These are phyloP conservation scores for Stegodyphus dumicola DNA, from an alignment of 1,140 invertebrate species.

Conservation along the genomic window DNA sequence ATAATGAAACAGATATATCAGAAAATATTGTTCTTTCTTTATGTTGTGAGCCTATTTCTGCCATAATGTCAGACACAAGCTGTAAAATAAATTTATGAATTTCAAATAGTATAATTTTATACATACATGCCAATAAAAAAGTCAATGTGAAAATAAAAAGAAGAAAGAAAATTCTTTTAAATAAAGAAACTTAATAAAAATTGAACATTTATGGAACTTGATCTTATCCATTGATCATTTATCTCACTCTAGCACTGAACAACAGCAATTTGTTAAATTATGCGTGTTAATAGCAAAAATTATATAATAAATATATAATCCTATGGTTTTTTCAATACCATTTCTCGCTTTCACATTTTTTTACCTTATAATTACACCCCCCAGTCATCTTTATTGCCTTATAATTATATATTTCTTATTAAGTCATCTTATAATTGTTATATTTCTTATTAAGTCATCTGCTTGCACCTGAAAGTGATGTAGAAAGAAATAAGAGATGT, in stretches of 20 bases:
- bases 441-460: too few species aligned
- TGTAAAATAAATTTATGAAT: conserved; percentile 24
- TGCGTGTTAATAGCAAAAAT: too few species aligned
- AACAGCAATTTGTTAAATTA: too few species aligned
- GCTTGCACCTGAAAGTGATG: too few species aligned
- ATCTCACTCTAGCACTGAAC: background rate
- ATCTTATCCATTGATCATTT: background rate
- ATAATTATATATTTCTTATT: too few species aligned
- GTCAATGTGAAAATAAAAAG: background rate
- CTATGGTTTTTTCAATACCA: too few species aligned
- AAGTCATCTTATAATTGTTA: too few species aligned
- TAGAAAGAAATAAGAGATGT: too few species aligned
- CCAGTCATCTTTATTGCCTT: too few species aligned
- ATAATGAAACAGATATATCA: conserved; percentile 28
- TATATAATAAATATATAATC: too few species aligned
- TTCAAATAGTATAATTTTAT: background rate
- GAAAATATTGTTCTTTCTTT: conserved; percentile 53
- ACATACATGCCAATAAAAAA: background rate
- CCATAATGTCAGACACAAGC: conserved; percentile 57
- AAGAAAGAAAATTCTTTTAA: background rate
- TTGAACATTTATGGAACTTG: background rate
- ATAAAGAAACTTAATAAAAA: background rate
- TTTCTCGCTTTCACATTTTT: too few species aligned
- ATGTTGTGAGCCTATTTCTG: conserved; percentile 64
- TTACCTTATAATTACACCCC: too few species aligned